Evolutionary conservation across 2,888 invertebrate genomes (phyloP).

Genomic region (Branchellion lobata): DNA sequence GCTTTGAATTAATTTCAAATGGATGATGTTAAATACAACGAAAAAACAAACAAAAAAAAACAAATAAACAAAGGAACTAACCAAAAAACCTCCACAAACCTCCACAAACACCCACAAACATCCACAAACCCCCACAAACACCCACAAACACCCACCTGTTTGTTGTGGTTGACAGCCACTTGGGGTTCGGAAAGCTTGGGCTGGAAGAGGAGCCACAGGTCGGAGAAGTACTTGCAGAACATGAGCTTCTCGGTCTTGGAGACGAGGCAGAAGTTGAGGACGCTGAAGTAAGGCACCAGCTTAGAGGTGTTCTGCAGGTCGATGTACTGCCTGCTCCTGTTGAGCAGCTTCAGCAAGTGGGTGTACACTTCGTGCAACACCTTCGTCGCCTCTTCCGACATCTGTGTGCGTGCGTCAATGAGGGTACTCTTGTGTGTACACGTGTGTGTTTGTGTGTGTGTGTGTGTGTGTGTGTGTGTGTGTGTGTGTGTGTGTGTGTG

Average conservation of each 20-base stretch:
- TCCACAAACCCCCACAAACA: too few species aligned
- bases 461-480: too few species aligned
- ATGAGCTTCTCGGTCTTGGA: slow-evolving; percentile 86
- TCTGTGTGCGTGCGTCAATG: slow-evolving; percentile 54
- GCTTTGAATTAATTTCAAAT: too few species aligned
- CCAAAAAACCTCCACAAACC: too few species aligned
- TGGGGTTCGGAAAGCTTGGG: slow-evolving; percentile 90
- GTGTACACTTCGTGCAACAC: slow-evolving; percentile 68
- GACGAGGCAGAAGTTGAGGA: slow-evolving; percentile 86
- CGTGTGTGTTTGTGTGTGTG: too few species aligned
- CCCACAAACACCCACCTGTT: slow-evolving; percentile 67
- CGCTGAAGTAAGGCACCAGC: slow-evolving; percentile 85
- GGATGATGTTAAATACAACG: too few species aligned
- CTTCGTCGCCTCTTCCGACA: slow-evolving; percentile 68
- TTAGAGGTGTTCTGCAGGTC: slow-evolving; percentile 78
- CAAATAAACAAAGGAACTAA: too few species aligned
- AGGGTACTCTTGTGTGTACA: too few species aligned
- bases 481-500: slow-evolving; percentile 54
- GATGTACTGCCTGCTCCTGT: slow-evolving; percentile 77
- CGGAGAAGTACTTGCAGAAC: slow-evolving; percentile 88
- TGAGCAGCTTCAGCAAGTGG: slow-evolving; percentile 67
- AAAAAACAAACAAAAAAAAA: too few species aligned
- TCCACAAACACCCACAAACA: too few species aligned
- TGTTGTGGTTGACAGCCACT: slow-evolving; percentile 90
- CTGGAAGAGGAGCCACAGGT: slow-evolving; percentile 90